Percentiles rank a stretch among this genome's conserved stretches.
Conservation (phyloP, 2,888 invertebrate genomes). For the Eucriotettix oculatus region DNA sequence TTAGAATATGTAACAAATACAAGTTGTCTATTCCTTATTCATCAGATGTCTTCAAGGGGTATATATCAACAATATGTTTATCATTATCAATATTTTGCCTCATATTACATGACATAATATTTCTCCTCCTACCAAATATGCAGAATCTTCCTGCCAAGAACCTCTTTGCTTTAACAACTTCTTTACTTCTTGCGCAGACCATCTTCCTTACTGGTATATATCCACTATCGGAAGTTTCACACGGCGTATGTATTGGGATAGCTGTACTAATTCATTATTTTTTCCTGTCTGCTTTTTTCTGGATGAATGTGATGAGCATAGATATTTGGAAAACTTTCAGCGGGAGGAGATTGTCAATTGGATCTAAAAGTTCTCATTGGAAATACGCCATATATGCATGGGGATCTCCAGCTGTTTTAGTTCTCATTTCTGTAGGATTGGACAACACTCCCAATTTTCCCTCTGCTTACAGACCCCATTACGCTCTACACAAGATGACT, state of each 20-base stretch:
- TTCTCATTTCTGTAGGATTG: slow-evolving; percentile 17
- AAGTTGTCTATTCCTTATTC: neutral
- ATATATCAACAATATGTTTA: slow-evolving; percentile 21
- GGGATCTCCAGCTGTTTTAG: slow-evolving; percentile 20
- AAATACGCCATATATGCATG: slow-evolving; percentile 24
- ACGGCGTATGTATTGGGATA: slow-evolving; percentile 10
- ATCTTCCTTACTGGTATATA: slow-evolving; percentile 7
- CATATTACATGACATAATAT: slow-evolving; percentile 21
- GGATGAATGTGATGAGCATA: slow-evolving; percentile 29
- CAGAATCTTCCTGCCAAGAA: slow-evolving; percentile 27
- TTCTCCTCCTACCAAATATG: slow-evolving; percentile 19
- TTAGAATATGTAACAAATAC: neutral
- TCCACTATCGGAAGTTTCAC: neutral
- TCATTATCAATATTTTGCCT: slow-evolving; percentile 22
- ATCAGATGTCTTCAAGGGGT: slow-evolving; percentile 10
- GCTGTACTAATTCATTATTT: slow-evolving; percentile 24
- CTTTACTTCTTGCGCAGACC: slow-evolving; percentile 24
- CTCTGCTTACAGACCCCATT: slow-evolving; percentile 1
- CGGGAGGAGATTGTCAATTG: slow-evolving; percentile 7
- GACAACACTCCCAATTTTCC: slow-evolving; percentile 13
- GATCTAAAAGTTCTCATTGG: slow-evolving; percentile 10
- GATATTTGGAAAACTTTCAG: slow-evolving; percentile 28
- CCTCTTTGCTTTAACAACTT: slow-evolving; percentile 22
- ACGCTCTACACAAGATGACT: slow-evolving; percentile 9
- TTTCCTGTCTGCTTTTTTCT: slow-evolving; percentile 26